phyloP scores from a whole-genome alignment of 2,113 vertebrate species.

The Psephotus haematonotus region DNA sequence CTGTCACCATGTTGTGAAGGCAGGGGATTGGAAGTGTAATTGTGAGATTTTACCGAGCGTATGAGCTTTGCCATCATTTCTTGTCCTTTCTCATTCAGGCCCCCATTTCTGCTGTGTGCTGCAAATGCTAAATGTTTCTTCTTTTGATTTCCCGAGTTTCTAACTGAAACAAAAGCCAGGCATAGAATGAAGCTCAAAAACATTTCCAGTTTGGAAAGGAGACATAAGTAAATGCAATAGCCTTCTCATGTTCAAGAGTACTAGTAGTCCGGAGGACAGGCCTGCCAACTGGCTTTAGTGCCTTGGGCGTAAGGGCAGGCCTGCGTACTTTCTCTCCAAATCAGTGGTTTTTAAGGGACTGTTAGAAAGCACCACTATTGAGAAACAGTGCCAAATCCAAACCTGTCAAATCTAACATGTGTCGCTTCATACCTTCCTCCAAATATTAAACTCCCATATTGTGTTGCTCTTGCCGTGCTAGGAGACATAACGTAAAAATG shows the following conservation, averaged over 20 bases:
- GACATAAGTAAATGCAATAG: background rate
- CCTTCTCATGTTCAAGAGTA: background rate
- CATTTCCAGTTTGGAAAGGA: constrained; percentile 26
- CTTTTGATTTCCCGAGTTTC: constrained; percentile 5
- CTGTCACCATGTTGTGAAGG: background rate
- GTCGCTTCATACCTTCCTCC: background rate
- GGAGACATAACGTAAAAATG: background rate
- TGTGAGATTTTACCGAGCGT: background rate
- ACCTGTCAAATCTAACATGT: constrained; percentile 13
- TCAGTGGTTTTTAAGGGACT: constrained; percentile 5
- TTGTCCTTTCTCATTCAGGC: background rate
- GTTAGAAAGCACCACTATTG: background rate
- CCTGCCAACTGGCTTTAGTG: constrained; percentile 12
- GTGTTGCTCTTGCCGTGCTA: fast-evolving
- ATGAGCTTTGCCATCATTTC: background rate
- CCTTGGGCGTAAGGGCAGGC: background rate
- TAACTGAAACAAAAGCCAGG: constrained; percentile 29
- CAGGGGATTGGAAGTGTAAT: background rate
- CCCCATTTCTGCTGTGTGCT: background rate
- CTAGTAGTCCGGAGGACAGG: background rate
- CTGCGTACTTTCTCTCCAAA: background rate
- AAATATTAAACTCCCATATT: background rate
- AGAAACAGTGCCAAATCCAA: background rate
- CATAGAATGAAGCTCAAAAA: background rate
- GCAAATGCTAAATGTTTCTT: background rate